Conservation (phyloP, 2,113 vertebrate species). For the Jacana jacana region DNA sequence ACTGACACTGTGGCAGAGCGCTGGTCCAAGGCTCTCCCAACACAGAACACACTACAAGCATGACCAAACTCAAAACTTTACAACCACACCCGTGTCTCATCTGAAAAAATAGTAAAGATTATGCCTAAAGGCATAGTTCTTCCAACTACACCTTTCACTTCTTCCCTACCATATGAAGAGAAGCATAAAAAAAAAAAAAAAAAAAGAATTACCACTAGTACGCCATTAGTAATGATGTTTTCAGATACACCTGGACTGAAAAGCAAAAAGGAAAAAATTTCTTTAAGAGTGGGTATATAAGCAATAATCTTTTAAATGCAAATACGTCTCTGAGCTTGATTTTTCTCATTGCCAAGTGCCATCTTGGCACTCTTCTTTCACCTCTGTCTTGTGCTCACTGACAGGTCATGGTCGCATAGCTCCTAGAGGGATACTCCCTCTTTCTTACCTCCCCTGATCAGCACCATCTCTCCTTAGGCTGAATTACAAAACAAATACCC, state of each 20-base stretch:
- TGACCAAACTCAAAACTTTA: not conserved
- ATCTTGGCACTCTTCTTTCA: not conserved
- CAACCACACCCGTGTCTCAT: not conserved
- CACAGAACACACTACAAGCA: not conserved
- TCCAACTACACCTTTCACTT: not conserved
- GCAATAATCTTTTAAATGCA: not conserved
- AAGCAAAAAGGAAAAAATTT: not conserved
- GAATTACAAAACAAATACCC: not conserved
- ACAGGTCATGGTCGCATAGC: too few species aligned
- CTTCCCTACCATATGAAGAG: not conserved
- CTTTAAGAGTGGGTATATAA: not conserved
- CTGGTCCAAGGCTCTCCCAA: not conserved
- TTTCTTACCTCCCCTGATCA: not conserved
- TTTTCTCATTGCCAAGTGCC: not conserved
- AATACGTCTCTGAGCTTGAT: not conserved
- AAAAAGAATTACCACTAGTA: conserved; percentile 60
- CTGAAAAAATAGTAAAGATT: not conserved
- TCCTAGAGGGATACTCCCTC: not conserved
- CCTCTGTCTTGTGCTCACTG: fast-evolving
- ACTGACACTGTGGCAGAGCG: not conserved
- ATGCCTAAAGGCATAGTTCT: not conserved
- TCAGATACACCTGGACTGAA: conserved; percentile 60
- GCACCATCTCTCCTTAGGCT: not conserved
- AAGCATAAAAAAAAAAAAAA: not conserved
- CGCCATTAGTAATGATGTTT: conserved; percentile 62